phyloP scores from a whole-genome alignment of 1,140 invertebrate genomes.

The Meloidogyne floridensis region DNA sequence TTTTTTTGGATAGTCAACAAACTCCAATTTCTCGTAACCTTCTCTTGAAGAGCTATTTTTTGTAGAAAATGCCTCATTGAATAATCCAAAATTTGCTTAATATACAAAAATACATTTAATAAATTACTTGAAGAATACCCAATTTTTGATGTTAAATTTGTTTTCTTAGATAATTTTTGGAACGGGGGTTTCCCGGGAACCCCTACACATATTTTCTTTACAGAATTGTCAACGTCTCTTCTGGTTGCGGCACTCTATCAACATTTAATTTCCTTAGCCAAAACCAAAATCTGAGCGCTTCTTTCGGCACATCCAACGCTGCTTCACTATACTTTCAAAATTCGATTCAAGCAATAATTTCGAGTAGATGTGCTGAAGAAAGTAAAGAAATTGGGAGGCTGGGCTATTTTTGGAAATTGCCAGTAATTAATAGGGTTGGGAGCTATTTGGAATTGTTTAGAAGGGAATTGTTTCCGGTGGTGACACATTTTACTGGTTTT shows the following conservation, averaged over 20 bases:
- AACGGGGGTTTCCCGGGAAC: no score
- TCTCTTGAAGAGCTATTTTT: no score
- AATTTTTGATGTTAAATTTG: no score
- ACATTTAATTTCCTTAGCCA: conserved; percentile 10
- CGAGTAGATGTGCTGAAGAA: conserved; percentile 46
- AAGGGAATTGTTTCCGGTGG: conserved; percentile 42
- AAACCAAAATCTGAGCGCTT: conserved; percentile 16
- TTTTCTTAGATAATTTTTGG: no score
- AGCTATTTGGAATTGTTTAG: conserved; percentile 34
- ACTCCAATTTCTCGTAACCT: no score
- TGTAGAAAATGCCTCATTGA: no score
- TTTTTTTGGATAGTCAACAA: no score
- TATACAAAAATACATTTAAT: no score
- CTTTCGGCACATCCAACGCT: not conserved
- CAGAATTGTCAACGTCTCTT: conserved; percentile 38
- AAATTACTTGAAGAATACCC: no score
- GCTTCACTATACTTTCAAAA: conserved; percentile 45
- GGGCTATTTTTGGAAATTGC: conserved; percentile 53
- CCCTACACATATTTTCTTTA: no score
- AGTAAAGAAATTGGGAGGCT: conserved; percentile 45
- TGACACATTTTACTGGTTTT: conserved; percentile 42
- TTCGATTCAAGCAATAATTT: conserved; percentile 42
- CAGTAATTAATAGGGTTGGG: conserved; percentile 46
- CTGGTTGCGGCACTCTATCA: conserved; percentile 4
- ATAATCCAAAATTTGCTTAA: no score